Evolutionary conservation across 2,888 invertebrate genomes (phyloP), one percentile per base, ranked within the genome.

Genomic region (Stratiomys singularior): DNA sequence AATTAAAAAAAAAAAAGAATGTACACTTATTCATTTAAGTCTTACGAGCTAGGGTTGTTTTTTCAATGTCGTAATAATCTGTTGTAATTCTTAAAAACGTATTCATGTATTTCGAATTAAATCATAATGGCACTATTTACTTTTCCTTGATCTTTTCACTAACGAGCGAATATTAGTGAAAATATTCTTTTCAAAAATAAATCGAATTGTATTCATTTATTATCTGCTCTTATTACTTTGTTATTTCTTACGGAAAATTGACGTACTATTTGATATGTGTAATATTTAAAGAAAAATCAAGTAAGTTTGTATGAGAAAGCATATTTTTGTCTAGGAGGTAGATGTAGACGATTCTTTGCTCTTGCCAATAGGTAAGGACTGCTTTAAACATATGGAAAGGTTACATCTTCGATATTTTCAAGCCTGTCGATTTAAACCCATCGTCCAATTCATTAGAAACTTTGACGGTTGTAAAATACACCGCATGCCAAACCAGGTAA

Each of bases 181-280:
- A 37, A 66, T 18, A 37, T 52, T 52, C 66, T 11, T 37, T 66
- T 66, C 30, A 66, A 76, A 76, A 76, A 76, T 44, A 76, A 76
- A 44, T 76, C 47, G 47, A 30, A 64, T 63, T 77, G 30, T 63
- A 71, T 46, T 76, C 60, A 15, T 76, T 77, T 74, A 78, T 64
- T 72, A 77, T 78, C 58, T 66, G 58, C 67, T 56, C 77, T 77
- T 77, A 46, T 77, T 71, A 60, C 52, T 77, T 77, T 44, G 21
- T 77, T 60, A 37, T 18, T 69, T 69, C 76, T 78, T 66, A 60
- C 66, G 77, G 76, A 79, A 80, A 80, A 80, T 80, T 80, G 80
- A 80, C 80, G 78, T 78, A 80, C 79, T 79, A 80, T 78, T 80
- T 80, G 80, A 80, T 80, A 80, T 80, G 80, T 80, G 78, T 76